A percentile compares a stretch with the other conserved stretches of the same genome.
These are phyloP conservation scores for Ylistrum balloti DNA, from an alignment of 1,140 invertebrate species.

Conservation along the genomic window DNA sequence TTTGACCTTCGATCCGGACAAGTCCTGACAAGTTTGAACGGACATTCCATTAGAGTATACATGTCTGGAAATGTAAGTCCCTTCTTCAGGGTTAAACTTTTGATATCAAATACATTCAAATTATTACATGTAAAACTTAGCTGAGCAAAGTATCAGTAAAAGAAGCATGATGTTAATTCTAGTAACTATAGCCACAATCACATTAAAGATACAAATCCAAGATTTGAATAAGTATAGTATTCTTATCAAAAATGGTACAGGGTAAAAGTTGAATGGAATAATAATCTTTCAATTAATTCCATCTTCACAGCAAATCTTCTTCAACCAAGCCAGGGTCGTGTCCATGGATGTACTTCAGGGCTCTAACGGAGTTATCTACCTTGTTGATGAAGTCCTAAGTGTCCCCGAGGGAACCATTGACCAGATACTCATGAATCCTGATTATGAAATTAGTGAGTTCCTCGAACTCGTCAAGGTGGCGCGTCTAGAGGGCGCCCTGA, in stretches of 20 bases:
- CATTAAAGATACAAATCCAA: too few species aligned
- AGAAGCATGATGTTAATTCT: too few species aligned
- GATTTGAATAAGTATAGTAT: too few species aligned
- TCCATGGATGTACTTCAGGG: slow-evolving; percentile 62
- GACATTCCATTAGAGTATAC: slow-evolving; percentile 71
- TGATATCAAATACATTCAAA: too few species aligned
- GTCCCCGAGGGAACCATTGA: slow-evolving; percentile 75
- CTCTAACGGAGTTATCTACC: slow-evolving; percentile 68
- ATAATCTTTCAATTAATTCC: neutral
- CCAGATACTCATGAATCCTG: slow-evolving; percentile 64
- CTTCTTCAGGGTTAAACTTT: too few species aligned
- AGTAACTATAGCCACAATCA: too few species aligned
- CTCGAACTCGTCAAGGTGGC: slow-evolving; percentile 65
- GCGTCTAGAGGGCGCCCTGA: slow-evolving; percentile 53
- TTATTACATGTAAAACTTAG: too few species aligned
- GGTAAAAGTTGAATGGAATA: too few species aligned
- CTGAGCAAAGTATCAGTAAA: too few species aligned
- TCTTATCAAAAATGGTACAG: too few species aligned
- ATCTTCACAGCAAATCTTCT: slow-evolving; percentile 55
- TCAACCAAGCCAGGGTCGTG: slow-evolving; percentile 72
- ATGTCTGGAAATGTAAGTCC: slow-evolving; percentile 56
- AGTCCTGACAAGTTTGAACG: slow-evolving; percentile 68
- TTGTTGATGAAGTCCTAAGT: slow-evolving; percentile 69
- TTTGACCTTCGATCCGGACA: slow-evolving; percentile 65
- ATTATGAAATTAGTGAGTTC: slow-evolving; percentile 67